Evolutionary conservation across 2,888 invertebrate genomes (phyloP).

Genomic region (Chymomyza caudatula): DNA sequence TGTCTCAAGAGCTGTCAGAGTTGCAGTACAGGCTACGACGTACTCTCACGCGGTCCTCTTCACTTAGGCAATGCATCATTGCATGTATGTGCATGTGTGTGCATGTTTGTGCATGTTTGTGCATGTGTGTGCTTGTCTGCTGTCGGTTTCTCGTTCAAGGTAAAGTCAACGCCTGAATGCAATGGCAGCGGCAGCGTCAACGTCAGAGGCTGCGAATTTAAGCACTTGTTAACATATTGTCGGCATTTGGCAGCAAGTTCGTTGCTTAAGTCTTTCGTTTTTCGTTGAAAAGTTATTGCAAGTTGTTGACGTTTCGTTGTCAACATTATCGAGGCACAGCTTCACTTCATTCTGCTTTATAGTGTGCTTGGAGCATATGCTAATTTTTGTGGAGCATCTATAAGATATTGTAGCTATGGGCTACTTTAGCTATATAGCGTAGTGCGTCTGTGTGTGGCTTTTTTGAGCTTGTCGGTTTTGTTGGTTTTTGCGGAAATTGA

Average conservation of each 20-base stretch:
- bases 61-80: background rate
- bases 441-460: conserved; percentile 10
- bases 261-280: conserved; percentile 59
- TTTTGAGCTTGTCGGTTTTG: conserved; percentile 20
- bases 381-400: conserved; percentile 15
- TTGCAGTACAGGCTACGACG: conserved; percentile 3
- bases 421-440: too few relatives aligned
- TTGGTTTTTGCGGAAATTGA: conserved; percentile 61
- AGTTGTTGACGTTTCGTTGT: conserved; percentile 70
- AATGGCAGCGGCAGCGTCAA: conserved; percentile 50
- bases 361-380: background rate
- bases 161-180: conserved; percentile 58
- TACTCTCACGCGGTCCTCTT: background rate
- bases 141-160: conserved; percentile 41
- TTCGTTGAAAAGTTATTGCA: conserved; percentile 36
- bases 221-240: conserved; percentile 74
- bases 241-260: conserved; percentile 59
- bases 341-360: background rate
- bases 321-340: conserved; percentile 53
- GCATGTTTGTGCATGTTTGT: conserved; percentile 11
- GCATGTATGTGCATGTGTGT: background rate
- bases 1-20: background rate
- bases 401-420: too few relatives aligned
- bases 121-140: conserved; percentile 13
- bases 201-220: too few relatives aligned